Evolutionary conservation across 92 coral and sea anemone species (phyloP).

Genomic region (Paramuricea clavata): DNA sequence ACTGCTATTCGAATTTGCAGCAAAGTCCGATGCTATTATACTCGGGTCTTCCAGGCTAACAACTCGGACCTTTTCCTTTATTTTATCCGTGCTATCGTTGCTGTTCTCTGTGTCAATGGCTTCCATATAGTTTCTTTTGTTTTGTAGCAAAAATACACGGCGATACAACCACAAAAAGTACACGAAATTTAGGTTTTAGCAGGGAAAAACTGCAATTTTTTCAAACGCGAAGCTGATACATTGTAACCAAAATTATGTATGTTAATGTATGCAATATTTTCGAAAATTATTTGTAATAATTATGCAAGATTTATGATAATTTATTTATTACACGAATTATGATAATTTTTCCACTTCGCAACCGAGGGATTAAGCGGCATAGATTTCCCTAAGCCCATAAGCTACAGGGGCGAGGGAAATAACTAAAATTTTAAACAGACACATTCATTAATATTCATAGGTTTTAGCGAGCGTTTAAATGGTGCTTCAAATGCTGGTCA

Average conservation of each 20-base stretch:
- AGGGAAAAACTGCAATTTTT: not conserved
- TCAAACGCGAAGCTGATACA: not conserved
- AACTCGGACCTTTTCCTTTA: constrained; percentile 44
- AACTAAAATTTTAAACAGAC: no score
- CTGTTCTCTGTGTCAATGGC: not conserved
- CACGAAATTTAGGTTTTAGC: not conserved
- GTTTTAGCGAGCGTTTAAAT: no score
- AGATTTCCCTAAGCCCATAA: no score
- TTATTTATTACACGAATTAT: no score
- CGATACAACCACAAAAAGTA: not conserved
- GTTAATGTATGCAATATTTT: no score
- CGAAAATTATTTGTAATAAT: no score
- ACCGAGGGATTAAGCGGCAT: no score
- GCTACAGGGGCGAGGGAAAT: no score
- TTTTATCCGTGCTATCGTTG: constrained; percentile 7
- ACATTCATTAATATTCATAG: no score
- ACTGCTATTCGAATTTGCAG: constrained; percentile 22
- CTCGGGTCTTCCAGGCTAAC: constrained; percentile 20
- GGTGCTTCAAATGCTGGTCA: no score
- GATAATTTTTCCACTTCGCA: no score
- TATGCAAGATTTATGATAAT: no score
- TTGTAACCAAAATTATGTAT: not conserved
- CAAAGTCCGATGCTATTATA: constrained; percentile 2
- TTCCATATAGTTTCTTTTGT: constrained; percentile 1
- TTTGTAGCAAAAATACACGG: not conserved